Conservation (phyloP, 2,113 vertebrate genomes). For the Gopherus evgoodei region DNA sequence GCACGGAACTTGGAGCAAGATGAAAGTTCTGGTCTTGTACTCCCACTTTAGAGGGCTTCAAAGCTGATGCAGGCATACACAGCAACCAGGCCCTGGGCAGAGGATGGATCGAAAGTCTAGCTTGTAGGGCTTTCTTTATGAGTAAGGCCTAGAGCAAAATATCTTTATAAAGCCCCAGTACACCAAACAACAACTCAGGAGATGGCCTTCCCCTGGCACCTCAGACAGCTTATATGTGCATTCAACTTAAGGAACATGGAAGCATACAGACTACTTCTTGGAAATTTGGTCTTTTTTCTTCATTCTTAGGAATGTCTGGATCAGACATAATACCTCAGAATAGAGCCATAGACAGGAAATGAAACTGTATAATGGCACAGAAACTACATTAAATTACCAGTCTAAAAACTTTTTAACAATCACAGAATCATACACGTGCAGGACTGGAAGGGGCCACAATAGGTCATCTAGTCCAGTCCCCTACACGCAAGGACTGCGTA, state of each 20-base stretch:
- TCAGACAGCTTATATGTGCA: not conserved
- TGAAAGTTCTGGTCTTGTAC: not conserved
- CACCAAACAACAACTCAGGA: not conserved
- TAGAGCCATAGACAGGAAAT: too few relatives aligned
- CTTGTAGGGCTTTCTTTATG: not conserved
- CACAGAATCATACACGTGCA: too few relatives aligned
- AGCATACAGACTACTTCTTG: not conserved
- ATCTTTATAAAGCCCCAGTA: not conserved
- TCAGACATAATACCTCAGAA: too few relatives aligned
- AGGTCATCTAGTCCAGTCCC: too few relatives aligned
- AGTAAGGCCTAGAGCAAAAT: not conserved
- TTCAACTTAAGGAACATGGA: not conserved
- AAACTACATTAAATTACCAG: not conserved
- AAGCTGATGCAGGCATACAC: not conserved
- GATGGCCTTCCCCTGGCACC: not conserved
- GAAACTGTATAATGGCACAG: not conserved
- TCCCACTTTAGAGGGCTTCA: not conserved
- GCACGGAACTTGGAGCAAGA: not conserved
- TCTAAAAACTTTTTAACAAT: not conserved
- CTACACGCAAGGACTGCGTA: too few relatives aligned
- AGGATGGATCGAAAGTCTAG: not conserved
- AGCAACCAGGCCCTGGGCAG: not conserved
- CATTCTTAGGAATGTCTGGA: too few relatives aligned
- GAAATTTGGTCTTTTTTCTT: not conserved
- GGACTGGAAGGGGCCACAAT: too few relatives aligned